Percentiles rank a stretch among this genome's conserved stretches.
Evolutionary conservation across 2,797 vertebrate genomes (phyloP).

Genomic region (Coranthus polyacanthus): DNA sequence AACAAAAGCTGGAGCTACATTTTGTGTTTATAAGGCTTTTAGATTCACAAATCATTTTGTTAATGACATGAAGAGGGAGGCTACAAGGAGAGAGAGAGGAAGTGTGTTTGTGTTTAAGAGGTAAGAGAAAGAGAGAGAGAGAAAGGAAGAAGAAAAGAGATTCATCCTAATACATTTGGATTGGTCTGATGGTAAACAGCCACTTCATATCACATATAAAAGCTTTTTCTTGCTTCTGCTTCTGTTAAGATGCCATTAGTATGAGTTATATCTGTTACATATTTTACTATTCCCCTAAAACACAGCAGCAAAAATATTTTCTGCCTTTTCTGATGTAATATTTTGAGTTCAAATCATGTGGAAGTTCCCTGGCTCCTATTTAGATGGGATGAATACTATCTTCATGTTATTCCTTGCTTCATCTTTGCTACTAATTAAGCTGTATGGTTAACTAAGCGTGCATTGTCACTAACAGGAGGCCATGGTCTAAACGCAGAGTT

Average conservation of each 20-base stretch:
- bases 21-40: slow-evolving; percentile 77
- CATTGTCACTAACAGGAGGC: slow-evolving; percentile 19
- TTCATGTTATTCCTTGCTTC: slow-evolving; percentile 10
- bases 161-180: slow-evolving; percentile 88
- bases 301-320: slow-evolving; percentile 15
- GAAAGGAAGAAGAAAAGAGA: slow-evolving; percentile 62
- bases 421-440: slow-evolving; percentile 47
- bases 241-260: slow-evolving; percentile 91
- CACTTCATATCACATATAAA: slow-evolving; percentile 91
- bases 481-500: slow-evolving; percentile 50
- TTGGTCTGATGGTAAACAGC: slow-evolving; percentile 87
- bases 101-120: neutral
- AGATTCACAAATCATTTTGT: slow-evolving; percentile 86
- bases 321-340: slow-evolving; percentile 54
- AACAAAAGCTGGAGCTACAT: slow-evolving; percentile 11
- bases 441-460: slow-evolving; percentile 49
- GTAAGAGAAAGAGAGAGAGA: neutral
- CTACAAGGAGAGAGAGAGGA: slow-evolving; percentile 32
- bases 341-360: slow-evolving; percentile 23
- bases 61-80: slow-evolving; percentile 83
- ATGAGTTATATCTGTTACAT: slow-evolving; percentile 83
- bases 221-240: slow-evolving; percentile 88
- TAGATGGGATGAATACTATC: slow-evolving; percentile 9
- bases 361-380: slow-evolving; percentile 11
- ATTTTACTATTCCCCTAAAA: slow-evolving; percentile 81